Conservation (phyloP, 2,113 vertebrate genomes). For the Turdus rufiventris region DNA sequence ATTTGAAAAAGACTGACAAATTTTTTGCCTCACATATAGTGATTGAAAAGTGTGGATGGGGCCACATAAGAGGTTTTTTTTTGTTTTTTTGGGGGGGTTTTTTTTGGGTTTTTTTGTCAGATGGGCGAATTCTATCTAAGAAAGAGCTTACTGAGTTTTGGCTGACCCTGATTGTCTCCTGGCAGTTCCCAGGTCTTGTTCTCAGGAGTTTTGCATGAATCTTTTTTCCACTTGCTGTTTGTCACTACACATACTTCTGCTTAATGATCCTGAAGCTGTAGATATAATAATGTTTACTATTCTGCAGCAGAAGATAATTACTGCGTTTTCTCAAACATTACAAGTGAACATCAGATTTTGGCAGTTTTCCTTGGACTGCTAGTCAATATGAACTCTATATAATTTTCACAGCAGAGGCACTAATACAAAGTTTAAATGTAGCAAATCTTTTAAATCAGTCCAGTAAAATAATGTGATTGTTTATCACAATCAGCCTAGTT, state of each 20-base stretch:
- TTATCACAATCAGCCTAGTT: neutral
- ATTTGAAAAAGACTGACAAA: neutral
- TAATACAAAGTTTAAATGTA: neutral
- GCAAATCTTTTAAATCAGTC: neutral
- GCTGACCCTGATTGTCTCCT: neutral
- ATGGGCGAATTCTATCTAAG: neutral
- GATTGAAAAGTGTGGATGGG: neutral
- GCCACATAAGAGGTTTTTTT: neutral
- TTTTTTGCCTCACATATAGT: neutral
- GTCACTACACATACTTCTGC: neutral
- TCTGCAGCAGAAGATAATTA: neutral
- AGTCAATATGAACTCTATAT: neutral
- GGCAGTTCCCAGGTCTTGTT: neutral
- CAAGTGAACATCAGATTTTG: neutral
- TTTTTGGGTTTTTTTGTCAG: neutral
- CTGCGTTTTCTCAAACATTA: neutral
- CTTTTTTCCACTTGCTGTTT: neutral
- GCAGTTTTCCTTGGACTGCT: neutral
- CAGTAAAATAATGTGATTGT: neutral
- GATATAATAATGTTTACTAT: neutral
- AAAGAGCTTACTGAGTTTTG: neutral
- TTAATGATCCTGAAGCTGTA: constrained; percentile 8
- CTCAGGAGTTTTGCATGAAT: neutral
- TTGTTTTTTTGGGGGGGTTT: neutral
- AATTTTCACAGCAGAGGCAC: neutral